Evolutionary conservation across 2,113 vertebrate species (phyloP).

Genomic region (Podocnemis expansa): DNA sequence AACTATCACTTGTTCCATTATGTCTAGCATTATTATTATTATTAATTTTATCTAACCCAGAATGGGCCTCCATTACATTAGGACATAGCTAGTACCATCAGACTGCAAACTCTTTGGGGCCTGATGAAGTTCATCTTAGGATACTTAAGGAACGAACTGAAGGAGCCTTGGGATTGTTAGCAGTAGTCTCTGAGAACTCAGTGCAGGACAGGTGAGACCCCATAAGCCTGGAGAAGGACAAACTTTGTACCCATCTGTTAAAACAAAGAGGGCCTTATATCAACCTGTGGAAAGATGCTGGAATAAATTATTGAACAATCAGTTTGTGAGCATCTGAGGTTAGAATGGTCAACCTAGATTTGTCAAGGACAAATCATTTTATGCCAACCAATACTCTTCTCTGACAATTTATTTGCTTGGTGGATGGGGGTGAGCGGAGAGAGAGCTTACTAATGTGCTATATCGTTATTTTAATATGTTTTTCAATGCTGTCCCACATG

Average conservation of each 20-base stretch:
- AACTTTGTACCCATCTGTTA: not conserved
- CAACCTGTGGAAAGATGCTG: not conserved
- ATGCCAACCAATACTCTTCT: not conserved
- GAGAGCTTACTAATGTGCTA: not conserved
- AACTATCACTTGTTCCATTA: not conserved
- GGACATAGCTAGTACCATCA: not conserved
- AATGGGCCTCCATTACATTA: accelerated
- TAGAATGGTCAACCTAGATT: not conserved
- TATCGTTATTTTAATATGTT: too few species aligned
- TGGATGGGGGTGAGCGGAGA: too few species aligned
- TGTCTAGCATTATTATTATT: not conserved
- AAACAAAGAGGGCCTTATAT: not conserved
- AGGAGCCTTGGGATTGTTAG: not conserved
- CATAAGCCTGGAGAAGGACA: not conserved
- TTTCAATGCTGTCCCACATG: not conserved
- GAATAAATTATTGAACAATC: not conserved
- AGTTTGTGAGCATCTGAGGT: not conserved
- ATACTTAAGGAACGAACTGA: not conserved
- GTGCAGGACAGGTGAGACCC: not conserved
- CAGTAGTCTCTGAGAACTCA: not conserved
- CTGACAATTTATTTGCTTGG: not conserved
- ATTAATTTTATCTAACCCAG: not conserved
- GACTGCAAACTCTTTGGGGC: not conserved
- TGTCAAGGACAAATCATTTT: not conserved
- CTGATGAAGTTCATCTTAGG: not conserved